phyloP scores from a whole-genome alignment of 2,888 invertebrate genomes.

The Leuctra nigra region DNA sequence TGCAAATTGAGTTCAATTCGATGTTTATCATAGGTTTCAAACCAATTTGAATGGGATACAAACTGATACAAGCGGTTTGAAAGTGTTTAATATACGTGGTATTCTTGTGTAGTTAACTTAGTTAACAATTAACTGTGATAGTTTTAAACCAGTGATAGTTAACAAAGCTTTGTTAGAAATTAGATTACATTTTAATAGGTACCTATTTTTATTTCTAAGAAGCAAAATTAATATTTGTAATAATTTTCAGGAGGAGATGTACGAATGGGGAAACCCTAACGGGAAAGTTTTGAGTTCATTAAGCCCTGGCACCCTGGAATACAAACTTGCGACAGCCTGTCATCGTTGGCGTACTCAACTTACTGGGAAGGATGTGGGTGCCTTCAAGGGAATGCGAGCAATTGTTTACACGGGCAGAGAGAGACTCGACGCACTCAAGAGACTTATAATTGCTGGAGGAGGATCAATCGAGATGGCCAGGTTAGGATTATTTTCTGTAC shows the following conservation, averaged over 20 bases:
- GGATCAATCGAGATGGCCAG: constrained; percentile 57
- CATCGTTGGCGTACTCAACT: constrained; percentile 55
- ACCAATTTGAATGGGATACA: no score
- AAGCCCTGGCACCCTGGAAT: constrained; percentile 13
- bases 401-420: constrained; percentile 53
- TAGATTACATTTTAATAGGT: no score
- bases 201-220: no score
- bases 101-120: no score
- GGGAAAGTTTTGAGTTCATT: constrained; percentile 2
- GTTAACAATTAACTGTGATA: no score
- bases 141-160: no score
- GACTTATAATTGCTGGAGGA: constrained; percentile 72
- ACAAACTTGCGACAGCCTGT: constrained; percentile 37
- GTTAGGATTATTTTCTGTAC: constrained; percentile 40
- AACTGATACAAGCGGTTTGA: no score
- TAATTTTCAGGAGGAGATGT: constrained; percentile 65
- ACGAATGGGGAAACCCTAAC: constrained; percentile 76
- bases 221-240: no score
- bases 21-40: no score
- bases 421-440: constrained; percentile 53
- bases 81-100: no score
- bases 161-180: no score
- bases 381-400: constrained; percentile 41
- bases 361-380: background rate
- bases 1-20: no score